These are phyloP conservation scores for Tetanocera ferruginea DNA, from an alignment of 2,888 invertebrate species.

Conservation along the genomic window DNA sequence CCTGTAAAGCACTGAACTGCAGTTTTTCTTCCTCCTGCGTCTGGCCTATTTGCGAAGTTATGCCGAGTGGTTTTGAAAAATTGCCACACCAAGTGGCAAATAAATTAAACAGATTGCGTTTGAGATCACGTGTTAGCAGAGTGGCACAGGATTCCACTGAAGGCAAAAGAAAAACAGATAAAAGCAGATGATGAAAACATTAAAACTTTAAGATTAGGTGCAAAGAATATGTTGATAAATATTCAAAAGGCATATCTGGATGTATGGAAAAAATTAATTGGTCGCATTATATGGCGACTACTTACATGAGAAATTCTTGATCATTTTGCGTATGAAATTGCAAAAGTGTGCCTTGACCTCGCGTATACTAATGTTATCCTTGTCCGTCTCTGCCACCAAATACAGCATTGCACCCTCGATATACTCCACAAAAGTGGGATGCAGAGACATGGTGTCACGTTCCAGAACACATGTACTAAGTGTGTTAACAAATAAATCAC, in stretches of 20 bases:
- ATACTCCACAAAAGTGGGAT: conserved; percentile 92
- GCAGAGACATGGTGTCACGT: conserved; percentile 84
- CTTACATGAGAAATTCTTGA: conserved; percentile 93
- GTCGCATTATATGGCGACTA: conserved; percentile 48
- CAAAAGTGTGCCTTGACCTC: conserved; percentile 95
- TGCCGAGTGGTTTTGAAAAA: conserved; percentile 80
- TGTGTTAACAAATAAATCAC: not conserved
- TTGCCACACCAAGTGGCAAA: conserved; percentile 96
- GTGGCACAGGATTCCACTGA: conserved; percentile 89
- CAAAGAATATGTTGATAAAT: too few species aligned
- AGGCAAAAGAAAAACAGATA: conserved; percentile 25
- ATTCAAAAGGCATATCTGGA: not conserved
- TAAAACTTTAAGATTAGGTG: not conserved
- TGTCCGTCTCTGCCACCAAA: conserved; percentile 93
- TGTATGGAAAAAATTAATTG: not conserved
- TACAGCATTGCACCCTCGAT: conserved; percentile 93
- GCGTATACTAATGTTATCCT: conserved; percentile 87
- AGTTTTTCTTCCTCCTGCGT: conserved; percentile 74
- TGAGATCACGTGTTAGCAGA: conserved; percentile 87
- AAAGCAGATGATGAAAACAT: conserved; percentile 26
- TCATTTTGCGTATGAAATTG: conserved; percentile 92
- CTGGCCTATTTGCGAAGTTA: conserved; percentile 68
- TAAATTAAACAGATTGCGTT: conserved; percentile 88
- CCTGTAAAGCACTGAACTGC: conserved; percentile 76
- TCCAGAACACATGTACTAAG: conserved; percentile 85